Evolutionary conservation across 2,888 invertebrate genomes (phyloP).

Genomic region (Nephrotoma guestfalica): DNA sequence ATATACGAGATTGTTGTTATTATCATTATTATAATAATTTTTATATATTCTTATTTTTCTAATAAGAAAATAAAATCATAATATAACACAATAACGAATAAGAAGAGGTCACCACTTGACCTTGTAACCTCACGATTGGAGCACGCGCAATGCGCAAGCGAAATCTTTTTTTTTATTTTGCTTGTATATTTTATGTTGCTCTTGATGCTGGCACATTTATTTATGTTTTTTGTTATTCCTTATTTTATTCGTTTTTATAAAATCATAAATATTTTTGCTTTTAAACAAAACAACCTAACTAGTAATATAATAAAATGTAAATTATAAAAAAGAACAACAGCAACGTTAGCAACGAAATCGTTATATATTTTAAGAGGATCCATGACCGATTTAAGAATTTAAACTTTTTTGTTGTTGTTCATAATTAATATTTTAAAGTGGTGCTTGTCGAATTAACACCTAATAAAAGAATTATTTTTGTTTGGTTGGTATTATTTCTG

Average conservation of each 20-base stretch:
- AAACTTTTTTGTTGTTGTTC: not conserved
- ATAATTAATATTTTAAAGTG: not conserved
- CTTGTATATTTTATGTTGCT: not conserved
- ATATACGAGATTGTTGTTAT: not conserved
- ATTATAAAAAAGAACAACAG: not conserved
- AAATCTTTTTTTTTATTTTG: not conserved
- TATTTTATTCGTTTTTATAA: not conserved
- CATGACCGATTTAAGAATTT: not conserved
- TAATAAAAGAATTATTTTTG: not conserved
- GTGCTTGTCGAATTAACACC: not conserved
- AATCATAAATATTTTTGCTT: not conserved
- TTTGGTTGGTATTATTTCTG: no score
- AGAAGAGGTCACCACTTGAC: constrained; percentile 6
- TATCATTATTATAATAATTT: not conserved
- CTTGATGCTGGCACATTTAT: not conserved
- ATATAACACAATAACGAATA: not conserved
- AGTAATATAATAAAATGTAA: not conserved
- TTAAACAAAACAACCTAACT: not conserved
- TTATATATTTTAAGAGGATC: not conserved
- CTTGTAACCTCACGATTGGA: constrained; percentile 9
- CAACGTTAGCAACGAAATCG: not conserved
- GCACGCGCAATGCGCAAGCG: constrained; percentile 12
- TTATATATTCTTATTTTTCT: not conserved
- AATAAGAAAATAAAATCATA: not conserved
- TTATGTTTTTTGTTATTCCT: not conserved